Evolutionary conservation across 35 echinoderm and acorn worm genomes (phyloP), one percentile per base, ranked within the genome.

Genomic region (Apostichopus parvimensis): DNA sequence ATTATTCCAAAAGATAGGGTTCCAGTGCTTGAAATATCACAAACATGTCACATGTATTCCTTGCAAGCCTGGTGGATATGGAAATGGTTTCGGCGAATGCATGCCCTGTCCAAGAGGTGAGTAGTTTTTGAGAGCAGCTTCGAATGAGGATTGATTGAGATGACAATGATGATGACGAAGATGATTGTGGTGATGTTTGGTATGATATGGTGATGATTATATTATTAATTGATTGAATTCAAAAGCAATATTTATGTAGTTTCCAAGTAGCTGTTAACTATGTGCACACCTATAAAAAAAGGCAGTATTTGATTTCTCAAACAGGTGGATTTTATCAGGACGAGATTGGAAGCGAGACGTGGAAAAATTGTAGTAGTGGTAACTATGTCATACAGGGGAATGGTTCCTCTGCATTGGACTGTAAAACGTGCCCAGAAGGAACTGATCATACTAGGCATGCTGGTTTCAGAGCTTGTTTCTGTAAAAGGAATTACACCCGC

Each of bases 291-390:
- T 9, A 11, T 26, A 18, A 2, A 22, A 22, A 80, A 80, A 53
- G 78, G 5, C 24, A 13, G 53, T 80, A 12, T 57, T 57, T 80
- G 23, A 57, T 57, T 80, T 58, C 73, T 56, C 34, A 53, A 80
- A 62, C 92, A 94, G 93, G 93, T 45, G 93, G 93, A 5, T 94
- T 91, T 61, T 94, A 77, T 65, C 93, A 94, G 53, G 65, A 81
- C 64, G 64, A 91, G 56, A 91, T 79, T 28, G 93, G 87, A 24
- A 28, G 9, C 12, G 84, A 79, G 6, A 58, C 6, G 14, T 94
- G 93, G 15, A 59, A 91, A 57, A 17, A 24, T 11, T 94, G 93
- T 66, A 91, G 68, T 2, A 91, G 75, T 15, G 93, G 93, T 15
- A 94, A 87, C 4, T 94, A 83, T 57, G 87, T 91, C 22, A 75